Conservation (phyloP, 2,888 invertebrate species). For the Leptopilina drosophilae region DNA sequence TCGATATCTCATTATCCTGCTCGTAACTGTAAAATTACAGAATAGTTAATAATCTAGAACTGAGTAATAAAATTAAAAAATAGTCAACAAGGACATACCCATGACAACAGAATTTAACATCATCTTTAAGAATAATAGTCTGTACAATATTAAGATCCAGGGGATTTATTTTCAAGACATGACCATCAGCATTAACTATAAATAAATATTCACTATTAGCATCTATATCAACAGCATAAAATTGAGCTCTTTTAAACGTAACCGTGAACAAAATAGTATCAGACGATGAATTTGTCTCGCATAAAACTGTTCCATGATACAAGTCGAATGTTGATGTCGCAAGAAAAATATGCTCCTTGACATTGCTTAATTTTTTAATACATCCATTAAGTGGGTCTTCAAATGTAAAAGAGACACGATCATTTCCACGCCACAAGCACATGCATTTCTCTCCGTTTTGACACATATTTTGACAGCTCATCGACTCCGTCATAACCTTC, state of each 20-base stretch:
- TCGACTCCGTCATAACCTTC: conserved; percentile 47
- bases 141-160: conserved; percentile 79
- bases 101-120: conserved; percentile 82
- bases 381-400: conserved; percentile 69
- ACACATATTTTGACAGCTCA: conserved; percentile 54
- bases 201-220: conserved; percentile 81
- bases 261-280: conserved; percentile 63
- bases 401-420: conserved; percentile 68
- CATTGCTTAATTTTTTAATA: conserved; percentile 76
- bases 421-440: conserved; percentile 72
- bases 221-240: conserved; percentile 82
- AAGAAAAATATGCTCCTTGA: conserved; percentile 77
- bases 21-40: conserved; percentile 75
- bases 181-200: conserved; percentile 81
- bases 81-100: conserved; percentile 73
- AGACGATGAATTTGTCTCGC: conserved; percentile 71
- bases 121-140: conserved; percentile 82
- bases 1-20: conserved; percentile 81
- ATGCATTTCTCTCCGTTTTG: conserved; percentile 65
- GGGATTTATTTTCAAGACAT: conserved; percentile 80
- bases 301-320: conserved; percentile 75
- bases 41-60: too few species aligned
- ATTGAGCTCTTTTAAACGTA: conserved; percentile 78
- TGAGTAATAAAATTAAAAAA: background rate
- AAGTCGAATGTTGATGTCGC: conserved; percentile 75